phyloP scores from a whole-genome alignment of 2,797 vertebrate species.

The Hippocampus kuda region DNA sequence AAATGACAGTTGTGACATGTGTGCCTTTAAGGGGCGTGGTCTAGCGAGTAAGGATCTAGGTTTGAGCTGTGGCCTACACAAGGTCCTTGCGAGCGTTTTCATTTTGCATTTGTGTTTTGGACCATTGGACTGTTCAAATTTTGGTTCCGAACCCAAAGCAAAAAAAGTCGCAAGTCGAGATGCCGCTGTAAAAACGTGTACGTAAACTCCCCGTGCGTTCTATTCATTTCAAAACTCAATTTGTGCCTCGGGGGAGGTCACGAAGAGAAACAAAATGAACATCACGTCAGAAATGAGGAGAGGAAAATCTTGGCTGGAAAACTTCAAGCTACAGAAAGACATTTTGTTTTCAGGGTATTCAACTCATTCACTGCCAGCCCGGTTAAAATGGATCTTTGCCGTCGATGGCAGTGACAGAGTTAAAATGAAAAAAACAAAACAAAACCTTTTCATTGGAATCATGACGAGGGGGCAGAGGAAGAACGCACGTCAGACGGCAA shows the following conservation, averaged over 20 bases:
- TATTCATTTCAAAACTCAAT: not conserved
- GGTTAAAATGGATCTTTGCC: too few species aligned
- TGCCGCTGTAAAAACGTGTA: not conserved
- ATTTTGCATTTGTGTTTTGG: not conserved
- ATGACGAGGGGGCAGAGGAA: not conserved
- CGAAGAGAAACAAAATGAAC: not conserved
- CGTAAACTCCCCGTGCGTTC: too few species aligned
- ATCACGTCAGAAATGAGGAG: too few species aligned
- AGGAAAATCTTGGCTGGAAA: not conserved
- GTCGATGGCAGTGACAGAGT: too few species aligned
- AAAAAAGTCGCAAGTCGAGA: not conserved
- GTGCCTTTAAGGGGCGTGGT: not conserved
- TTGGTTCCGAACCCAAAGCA: not conserved
- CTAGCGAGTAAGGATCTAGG: not conserved
- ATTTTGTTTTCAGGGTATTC: too few species aligned
- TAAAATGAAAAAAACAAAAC: not conserved
- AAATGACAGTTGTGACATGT: not conserved
- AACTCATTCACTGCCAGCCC: too few species aligned
- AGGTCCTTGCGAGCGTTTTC: not conserved
- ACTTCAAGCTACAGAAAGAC: not conserved
- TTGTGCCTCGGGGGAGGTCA: not conserved
- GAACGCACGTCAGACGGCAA: too few species aligned
- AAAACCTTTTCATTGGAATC: too few species aligned
- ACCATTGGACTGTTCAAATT: not conserved
- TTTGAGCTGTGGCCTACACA: not conserved